phyloP scores from a whole-genome alignment of 2,888 invertebrate genomes.

The Lepidocyrtinus sp. region DNA sequence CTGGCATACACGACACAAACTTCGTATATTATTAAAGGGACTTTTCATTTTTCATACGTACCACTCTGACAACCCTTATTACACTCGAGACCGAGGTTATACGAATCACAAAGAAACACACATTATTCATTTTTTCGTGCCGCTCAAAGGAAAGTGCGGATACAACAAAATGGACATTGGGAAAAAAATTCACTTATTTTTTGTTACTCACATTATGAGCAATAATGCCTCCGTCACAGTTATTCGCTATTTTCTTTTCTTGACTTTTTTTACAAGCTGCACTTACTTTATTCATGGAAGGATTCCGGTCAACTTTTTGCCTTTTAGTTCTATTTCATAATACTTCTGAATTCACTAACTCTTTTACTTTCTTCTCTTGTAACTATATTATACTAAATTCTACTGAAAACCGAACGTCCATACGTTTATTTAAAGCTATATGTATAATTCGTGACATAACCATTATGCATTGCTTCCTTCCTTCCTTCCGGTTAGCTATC shows the following conservation, averaged over 20 bases:
- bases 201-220: neutral
- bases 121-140: neutral
- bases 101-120: neutral
- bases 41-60: no score
- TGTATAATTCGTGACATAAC: slow-evolving; percentile 24
- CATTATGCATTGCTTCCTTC: slow-evolving; percentile 30
- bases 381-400: no score
- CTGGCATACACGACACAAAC: no score
- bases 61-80: no score
- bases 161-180: neutral
- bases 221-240: no score
- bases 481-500: slow-evolving; percentile 26
- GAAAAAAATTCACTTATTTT: neutral
- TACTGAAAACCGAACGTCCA: no score
- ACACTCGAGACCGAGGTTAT: neutral
- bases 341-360: no score
- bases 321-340: neutral
- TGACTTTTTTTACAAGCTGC: no score
- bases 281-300: neutral
- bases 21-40: no score
- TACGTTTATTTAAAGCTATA: no score
- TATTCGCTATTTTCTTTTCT: no score
- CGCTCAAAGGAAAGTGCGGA: neutral
- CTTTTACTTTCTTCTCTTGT: no score
- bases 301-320: neutral